Evolutionary conservation across 2,113 vertebrate species (phyloP).

Genomic region (Emydocephalus ijimae): DNA sequence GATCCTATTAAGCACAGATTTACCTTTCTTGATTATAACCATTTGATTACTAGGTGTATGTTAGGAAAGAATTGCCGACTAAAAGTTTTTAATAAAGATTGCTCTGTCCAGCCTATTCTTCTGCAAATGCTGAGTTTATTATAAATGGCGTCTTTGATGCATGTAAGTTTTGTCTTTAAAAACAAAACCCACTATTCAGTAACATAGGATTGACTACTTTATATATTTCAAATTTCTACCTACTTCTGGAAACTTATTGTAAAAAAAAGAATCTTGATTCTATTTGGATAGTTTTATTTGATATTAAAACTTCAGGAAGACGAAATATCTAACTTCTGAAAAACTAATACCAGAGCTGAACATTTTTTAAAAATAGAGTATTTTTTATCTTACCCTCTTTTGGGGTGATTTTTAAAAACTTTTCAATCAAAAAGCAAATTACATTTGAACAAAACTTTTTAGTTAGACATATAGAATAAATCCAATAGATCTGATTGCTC

Average conservation of each 20-base stretch:
- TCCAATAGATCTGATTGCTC: slow-evolving; percentile 29
- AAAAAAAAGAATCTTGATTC: slow-evolving; percentile 35
- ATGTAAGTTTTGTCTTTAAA: slow-evolving; percentile 33
- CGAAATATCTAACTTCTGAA: slow-evolving; percentile 34
- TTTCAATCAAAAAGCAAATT: slow-evolving; percentile 39
- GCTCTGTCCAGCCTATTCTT: background rate
- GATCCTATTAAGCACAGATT: background rate
- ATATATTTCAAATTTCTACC: background rate
- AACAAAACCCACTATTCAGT: slow-evolving; percentile 4
- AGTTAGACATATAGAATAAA: slow-evolving; percentile 28
- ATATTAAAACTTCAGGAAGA: background rate
- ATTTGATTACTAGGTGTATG: slow-evolving; percentile 4
- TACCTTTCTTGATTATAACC: background rate
- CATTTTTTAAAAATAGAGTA: slow-evolving; percentile 19
- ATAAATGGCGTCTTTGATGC: background rate
- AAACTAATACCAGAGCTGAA: slow-evolving; percentile 25
- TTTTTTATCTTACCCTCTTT: slow-evolving; percentile 40
- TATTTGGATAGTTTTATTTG: slow-evolving; percentile 40
- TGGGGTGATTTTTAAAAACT: slow-evolving; percentile 33
- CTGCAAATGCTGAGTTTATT: background rate
- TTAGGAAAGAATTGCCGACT: background rate
- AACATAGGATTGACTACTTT: slow-evolving; percentile 16
- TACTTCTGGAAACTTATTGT: slow-evolving; percentile 27
- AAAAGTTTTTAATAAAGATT: background rate
- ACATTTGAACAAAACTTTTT: slow-evolving; percentile 43